Conservation (phyloP, 1,140 invertebrate species). For the Hyphantria cunea region DNA sequence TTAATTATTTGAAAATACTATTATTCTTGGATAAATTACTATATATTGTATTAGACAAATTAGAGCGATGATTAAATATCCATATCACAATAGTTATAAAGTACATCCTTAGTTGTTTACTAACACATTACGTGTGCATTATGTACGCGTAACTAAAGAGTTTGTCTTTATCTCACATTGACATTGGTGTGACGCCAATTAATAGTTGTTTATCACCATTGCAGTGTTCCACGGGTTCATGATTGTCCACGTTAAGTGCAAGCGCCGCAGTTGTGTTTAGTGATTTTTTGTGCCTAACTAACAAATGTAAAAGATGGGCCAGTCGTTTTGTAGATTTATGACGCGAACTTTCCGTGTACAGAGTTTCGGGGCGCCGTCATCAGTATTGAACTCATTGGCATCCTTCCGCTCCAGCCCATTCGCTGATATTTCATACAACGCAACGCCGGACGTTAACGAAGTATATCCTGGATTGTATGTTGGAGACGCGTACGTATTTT, state of each 20-base stretch:
- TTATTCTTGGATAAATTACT: no score
- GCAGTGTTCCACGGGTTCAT: background rate
- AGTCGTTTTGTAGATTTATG: conserved; percentile 45
- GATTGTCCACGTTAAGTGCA: no score
- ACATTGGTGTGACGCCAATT: conserved; percentile 3
- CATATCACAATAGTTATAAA: no score
- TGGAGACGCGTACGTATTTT: conserved; percentile 84
- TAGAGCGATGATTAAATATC: no score
- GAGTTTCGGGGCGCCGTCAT: conserved; percentile 67
- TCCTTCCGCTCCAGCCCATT: conserved; percentile 62
- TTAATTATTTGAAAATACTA: no score
- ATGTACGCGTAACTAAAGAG: no score
- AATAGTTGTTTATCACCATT: conserved; percentile 22
- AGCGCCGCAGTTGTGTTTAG: no score
- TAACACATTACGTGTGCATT: no score
- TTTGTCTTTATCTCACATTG: no score
- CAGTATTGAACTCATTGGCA: conserved; percentile 63
- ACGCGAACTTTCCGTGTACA: conserved; percentile 47
- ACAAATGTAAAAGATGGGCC: conserved; percentile 38
- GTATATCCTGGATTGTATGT: conserved; percentile 90
- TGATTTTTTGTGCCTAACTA: background rate
- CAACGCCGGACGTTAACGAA: conserved; percentile 86
- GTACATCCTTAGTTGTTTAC: no score
- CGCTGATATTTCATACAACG: conserved; percentile 58
- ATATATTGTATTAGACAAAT: no score